Evolutionary conservation across 2,797 vertebrate genomes (phyloP).

Genomic region (Rhinoraja longicauda): DNA sequence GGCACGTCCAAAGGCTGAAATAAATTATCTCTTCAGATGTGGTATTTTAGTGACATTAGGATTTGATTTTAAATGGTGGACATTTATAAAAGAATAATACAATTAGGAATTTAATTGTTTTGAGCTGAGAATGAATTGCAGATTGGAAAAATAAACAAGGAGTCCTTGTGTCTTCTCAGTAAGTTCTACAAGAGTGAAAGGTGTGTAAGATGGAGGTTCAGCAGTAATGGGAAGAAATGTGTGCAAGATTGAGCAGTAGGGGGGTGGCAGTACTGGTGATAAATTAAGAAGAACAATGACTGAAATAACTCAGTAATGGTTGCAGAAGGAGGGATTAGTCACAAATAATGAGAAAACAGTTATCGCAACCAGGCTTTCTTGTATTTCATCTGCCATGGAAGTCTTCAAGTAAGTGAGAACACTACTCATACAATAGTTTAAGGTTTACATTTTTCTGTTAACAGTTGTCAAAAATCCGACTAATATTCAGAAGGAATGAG

Average conservation of each 20-base stretch:
- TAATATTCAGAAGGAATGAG: background rate
- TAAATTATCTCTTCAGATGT: background rate
- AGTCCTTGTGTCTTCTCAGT: background rate
- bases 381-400: background rate
- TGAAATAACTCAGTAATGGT: background rate
- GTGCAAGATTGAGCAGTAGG: background rate
- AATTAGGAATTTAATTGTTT: background rate
- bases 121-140: background rate
- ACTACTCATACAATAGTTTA: background rate
- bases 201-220: background rate
- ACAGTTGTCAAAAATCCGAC: background rate
- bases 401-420: background rate
- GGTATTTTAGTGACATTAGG: background rate
- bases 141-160: background rate
- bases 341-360: background rate
- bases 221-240: background rate
- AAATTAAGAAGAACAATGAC: background rate
- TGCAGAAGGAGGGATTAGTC: background rate
- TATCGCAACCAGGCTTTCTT: background rate
- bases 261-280: no score
- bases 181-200: background rate
- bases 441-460: background rate
- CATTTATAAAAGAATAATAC: background rate
- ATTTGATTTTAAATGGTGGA: background rate
- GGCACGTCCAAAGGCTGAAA: background rate